Conservation (phyloP, 1,140 invertebrate genomes). For the Onthophagus taurus region DNA sequence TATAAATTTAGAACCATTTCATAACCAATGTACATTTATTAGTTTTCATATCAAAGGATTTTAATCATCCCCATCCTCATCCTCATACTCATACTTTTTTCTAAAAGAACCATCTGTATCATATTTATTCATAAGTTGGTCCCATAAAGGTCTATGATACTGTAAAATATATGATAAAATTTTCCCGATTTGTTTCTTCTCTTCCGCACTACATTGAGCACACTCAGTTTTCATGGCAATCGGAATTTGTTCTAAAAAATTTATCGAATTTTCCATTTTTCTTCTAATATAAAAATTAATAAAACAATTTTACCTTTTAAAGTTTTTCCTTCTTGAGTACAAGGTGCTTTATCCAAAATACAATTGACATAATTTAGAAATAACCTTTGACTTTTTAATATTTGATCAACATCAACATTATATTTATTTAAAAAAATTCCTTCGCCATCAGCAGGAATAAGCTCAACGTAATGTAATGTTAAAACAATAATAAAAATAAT, state of each 20-base stretch:
- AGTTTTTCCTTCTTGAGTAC: constrained; percentile 43
- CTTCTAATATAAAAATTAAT: not conserved
- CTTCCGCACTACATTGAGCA: constrained; percentile 35
- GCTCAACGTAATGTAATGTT: no score
- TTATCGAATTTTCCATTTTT: constrained; percentile 3
- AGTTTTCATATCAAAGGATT: no score
- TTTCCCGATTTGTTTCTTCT: constrained; percentile 34
- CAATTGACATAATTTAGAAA: constrained; percentile 45
- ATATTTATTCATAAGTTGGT: constrained; percentile 34
- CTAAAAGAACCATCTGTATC: constrained; percentile 35
- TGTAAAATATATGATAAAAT: constrained; percentile 32
- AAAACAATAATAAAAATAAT: no score
- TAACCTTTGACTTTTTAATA: constrained; percentile 44
- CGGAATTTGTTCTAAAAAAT: constrained; percentile 34
- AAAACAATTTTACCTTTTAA: constrained; percentile 33
- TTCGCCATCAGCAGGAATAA: no score
- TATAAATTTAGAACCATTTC: no score
- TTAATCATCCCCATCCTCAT: constrained; percentile 20
- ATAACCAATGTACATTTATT: no score
- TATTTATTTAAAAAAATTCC: constrained; percentile 19
- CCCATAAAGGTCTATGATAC: constrained; percentile 33
- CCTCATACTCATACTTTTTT: constrained; percentile 28
- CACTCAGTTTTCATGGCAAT: constrained; percentile 37
- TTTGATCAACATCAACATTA: constrained; percentile 42
- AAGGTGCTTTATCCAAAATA: constrained; percentile 43